Conservation (phyloP, 2,888 invertebrate species). For the Ecdyonurus torrentis region DNA sequence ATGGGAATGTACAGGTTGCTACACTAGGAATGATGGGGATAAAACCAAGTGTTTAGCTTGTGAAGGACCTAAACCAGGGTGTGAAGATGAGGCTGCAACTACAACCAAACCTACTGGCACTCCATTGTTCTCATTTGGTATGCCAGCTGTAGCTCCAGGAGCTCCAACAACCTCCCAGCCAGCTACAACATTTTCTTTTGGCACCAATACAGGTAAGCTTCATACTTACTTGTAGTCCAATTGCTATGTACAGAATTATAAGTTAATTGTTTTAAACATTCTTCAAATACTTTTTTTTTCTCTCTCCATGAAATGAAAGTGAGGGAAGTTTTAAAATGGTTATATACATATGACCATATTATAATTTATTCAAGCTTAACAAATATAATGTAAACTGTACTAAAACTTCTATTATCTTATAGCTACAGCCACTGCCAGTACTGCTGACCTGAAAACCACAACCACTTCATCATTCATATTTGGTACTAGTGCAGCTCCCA, state of each 20-base stretch:
- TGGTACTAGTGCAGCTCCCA: conserved; percentile 13
- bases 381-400: no score
- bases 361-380: no score
- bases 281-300: no score
- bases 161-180: conserved; percentile 1
- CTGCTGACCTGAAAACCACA: conserved; percentile 9
- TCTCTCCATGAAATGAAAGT: no score
- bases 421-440: conserved; percentile 10
- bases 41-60: conserved; percentile 13
- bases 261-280: background rate
- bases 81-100: background rate
- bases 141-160: conserved; percentile 9
- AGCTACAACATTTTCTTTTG: background rate
- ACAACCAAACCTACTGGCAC: background rate
- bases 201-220: background rate
- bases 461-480: conserved; percentile 19
- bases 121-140: conserved; percentile 17
- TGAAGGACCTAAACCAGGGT: conserved; percentile 17
- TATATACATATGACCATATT: no score
- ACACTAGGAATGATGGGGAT: conserved; percentile 35
- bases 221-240: no score
- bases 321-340: no score
- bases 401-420: no score
- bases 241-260: background rate
- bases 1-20: conserved; percentile 45